A percentile compares a stretch with the other conserved stretches of the same genome.
These are phyloP conservation scores for Limnephilus rhombicus DNA, from an alignment of 2,888 invertebrate genomes.

Conservation along the genomic window DNA sequence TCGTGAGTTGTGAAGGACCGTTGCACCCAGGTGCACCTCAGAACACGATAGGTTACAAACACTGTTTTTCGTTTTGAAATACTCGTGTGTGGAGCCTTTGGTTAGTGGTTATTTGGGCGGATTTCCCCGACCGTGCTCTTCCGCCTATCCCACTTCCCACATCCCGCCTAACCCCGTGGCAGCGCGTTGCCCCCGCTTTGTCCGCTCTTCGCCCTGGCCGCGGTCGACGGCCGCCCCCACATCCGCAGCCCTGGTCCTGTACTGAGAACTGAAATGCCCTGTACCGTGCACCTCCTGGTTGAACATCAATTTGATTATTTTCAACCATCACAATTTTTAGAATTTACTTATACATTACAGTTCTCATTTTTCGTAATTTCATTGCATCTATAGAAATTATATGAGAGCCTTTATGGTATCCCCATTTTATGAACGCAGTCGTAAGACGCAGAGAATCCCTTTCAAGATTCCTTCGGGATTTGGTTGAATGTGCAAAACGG, in stretches of 20 bases:
- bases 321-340: no score
- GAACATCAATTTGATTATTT: background rate
- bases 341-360: no score
- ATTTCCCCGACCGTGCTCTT: background rate
- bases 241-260: background rate
- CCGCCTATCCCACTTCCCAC: conserved; percentile 7
- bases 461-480: no score
- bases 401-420: no score
- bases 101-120: background rate
- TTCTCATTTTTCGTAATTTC: no score
- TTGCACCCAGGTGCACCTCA: background rate
- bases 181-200: conserved; percentile 9
- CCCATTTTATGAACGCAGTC: no score
- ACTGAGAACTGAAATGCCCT: background rate
- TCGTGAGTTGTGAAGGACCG: background rate
- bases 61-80: background rate
- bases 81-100: background rate
- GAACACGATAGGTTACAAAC: background rate
- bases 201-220: background rate
- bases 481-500: no score
- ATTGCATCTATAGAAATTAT: no score
- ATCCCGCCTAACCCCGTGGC: conserved; percentile 29
- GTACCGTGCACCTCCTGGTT: background rate
- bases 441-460: no score
- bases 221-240: conserved; percentile 18